Percentiles rank a stretch among this genome's conserved stretches.
Evolutionary conservation across 1,140 invertebrate species (phyloP).

Genomic region (Brachionus paranguensis): DNA sequence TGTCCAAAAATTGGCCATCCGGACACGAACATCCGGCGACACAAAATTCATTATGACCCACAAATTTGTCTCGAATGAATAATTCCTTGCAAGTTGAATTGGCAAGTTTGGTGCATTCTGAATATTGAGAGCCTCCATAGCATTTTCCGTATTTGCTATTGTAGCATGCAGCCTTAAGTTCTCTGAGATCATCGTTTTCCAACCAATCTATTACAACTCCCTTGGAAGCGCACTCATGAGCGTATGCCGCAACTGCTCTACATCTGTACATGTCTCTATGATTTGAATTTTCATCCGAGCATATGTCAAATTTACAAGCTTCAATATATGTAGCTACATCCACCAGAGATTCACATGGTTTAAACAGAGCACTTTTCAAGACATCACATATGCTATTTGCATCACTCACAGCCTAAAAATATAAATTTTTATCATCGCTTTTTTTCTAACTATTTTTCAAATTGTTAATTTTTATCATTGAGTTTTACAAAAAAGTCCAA

Average conservation of each 20-base stretch:
- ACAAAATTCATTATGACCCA: background rate
- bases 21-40: constrained; percentile 29
- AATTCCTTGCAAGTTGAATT: constrained; percentile 13
- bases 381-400: constrained; percentile 17
- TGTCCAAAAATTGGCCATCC: constrained; percentile 24
- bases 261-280: constrained; percentile 64
- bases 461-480: too few relatives aligned
- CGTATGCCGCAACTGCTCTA: constrained; percentile 71
- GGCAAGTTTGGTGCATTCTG: constrained; percentile 3
- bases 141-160: constrained; percentile 33
- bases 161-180: constrained; percentile 10
- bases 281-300: constrained; percentile 26
- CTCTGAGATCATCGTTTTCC: constrained; percentile 58
- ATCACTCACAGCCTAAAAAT: background rate
- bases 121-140: constrained; percentile 20
- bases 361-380: constrained; percentile 44
- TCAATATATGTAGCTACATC: constrained; percentile 71
- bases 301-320: constrained; percentile 71
- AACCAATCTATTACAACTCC: constrained; percentile 71
- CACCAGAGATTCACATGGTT: constrained; percentile 72
- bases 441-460: too few relatives aligned
- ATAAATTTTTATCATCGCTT: too few relatives aligned
- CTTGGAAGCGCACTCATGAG: constrained; percentile 67
- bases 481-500: too few relatives aligned
- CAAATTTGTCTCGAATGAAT: background rate